phyloP scores from a whole-genome alignment of 2,888 invertebrate genomes.

The Drosophila borborema region DNA sequence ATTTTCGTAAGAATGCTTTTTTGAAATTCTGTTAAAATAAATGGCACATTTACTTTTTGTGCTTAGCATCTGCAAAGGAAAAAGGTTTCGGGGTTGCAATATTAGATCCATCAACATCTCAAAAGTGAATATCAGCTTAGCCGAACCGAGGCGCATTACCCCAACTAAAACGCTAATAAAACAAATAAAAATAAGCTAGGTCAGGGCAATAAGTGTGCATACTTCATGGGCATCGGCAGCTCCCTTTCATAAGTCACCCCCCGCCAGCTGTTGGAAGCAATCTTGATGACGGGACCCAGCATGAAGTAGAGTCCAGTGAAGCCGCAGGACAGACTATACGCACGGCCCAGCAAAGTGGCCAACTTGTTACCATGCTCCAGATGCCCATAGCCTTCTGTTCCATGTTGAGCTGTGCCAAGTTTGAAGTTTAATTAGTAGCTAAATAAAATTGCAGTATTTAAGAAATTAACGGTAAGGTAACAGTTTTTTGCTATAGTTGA shows the following conservation, averaged over 20 bases:
- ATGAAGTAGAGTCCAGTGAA: slow-evolving; percentile 82
- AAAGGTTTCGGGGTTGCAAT: background rate
- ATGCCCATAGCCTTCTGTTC: slow-evolving; percentile 19
- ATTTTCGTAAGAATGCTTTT: slow-evolving; percentile 5
- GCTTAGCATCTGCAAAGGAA: background rate
- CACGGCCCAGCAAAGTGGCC: slow-evolving; percentile 63
- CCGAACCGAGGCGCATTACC: background rate
- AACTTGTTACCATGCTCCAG: slow-evolving; percentile 65
- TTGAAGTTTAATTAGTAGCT: slow-evolving; percentile 3
- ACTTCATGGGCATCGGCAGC: slow-evolving; percentile 83
- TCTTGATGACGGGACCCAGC: slow-evolving; percentile 74
- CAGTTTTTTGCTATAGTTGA: background rate
- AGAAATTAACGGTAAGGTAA: background rate
- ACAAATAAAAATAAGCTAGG: background rate
- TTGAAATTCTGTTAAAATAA: background rate
- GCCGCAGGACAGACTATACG: slow-evolving; percentile 73
- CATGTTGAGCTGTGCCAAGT: slow-evolving; percentile 1
- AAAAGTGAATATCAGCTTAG: background rate
- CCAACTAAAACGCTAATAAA: background rate
- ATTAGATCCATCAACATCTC: background rate
- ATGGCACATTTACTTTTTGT: no score
- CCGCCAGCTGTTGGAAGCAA: slow-evolving; percentile 52
- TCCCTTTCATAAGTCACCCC: slow-evolving; percentile 55
- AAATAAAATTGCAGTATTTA: background rate
- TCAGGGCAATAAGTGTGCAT: slow-evolving; percentile 7